These are phyloP conservation scores for Podarcis siculus DNA, from an alignment of 2,797 vertebrate genomes.

Conservation along the genomic window DNA sequence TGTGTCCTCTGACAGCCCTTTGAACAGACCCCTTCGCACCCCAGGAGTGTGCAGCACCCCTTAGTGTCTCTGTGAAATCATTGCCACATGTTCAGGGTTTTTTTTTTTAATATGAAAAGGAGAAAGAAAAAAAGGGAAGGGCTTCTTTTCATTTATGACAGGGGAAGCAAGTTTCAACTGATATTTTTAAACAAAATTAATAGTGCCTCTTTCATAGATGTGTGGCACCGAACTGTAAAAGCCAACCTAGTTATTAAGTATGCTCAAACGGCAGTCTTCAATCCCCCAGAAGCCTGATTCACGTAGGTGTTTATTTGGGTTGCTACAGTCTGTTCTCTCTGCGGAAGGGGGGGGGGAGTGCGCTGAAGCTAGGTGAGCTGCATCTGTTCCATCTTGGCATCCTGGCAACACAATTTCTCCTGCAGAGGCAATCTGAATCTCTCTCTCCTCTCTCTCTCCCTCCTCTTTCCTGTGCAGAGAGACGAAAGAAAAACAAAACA, in stretches of 20 bases:
- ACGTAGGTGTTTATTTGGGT: conserved; percentile 12
- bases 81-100: not conserved
- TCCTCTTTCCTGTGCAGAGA: not conserved
- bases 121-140: not conserved
- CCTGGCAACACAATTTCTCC: conserved; percentile 8
- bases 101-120: no score
- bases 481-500: not conserved
- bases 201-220: not conserved
- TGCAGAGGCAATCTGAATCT: conserved; percentile 5
- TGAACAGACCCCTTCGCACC: not conserved
- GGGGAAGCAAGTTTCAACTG: not conserved
- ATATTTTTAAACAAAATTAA: conserved; percentile 27
- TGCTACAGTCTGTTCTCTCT: not conserved
- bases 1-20: not conserved
- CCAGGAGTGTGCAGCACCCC: no score
- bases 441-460: not conserved
- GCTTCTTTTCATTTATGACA: not conserved
- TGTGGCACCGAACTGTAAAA: conserved; percentile 21
- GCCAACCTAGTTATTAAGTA: conserved; percentile 19
- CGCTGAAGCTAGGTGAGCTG: conserved; percentile 36
- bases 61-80: not conserved
- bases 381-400: conserved; percentile 49
- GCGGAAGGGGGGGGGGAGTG: conserved; percentile 4
- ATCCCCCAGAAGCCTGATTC: conserved; percentile 16
- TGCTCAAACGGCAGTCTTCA: conserved; percentile 5